A percentile compares a stretch with the other conserved stretches of the same genome.
These are phyloP conservation scores for Syngnathus acus DNA, from an alignment of 2,797 vertebrate genomes.

Conservation along the genomic window DNA sequence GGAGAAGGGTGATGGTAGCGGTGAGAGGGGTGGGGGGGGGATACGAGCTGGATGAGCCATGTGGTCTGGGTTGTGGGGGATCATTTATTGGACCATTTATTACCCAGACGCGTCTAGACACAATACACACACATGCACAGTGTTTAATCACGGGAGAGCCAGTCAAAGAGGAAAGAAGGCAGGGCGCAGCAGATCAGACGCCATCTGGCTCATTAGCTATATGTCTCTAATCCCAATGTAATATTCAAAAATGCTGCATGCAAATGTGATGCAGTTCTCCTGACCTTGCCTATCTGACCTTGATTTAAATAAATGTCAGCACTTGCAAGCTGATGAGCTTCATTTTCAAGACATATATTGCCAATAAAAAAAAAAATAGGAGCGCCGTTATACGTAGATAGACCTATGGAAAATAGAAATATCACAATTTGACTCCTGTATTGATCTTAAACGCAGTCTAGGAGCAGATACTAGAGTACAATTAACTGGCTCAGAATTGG, in stretches of 20 bases:
- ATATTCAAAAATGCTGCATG: conserved; percentile 1
- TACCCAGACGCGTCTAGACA: conserved; percentile 4
- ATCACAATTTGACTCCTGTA: not conserved
- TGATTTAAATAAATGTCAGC: not conserved
- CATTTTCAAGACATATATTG: not conserved
- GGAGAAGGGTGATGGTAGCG: not conserved
- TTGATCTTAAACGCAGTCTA: not conserved
- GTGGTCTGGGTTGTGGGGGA: conserved; percentile 5
- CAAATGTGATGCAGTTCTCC: not conserved
- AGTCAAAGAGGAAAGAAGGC: not conserved
- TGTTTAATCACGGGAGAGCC: conserved; percentile 4
- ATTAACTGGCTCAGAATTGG: not conserved
- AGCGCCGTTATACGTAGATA: not conserved
- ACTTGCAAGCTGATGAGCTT: not conserved
- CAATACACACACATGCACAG: conserved; percentile 3
- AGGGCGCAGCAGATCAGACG: conserved; percentile 6
- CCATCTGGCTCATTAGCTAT: conserved; percentile 11
- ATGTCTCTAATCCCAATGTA: conserved; percentile 6
- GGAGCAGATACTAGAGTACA: not conserved
- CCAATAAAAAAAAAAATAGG: not conserved
- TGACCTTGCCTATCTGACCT: not conserved
- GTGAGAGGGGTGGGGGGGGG: not conserved
- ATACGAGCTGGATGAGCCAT: conserved; percentile 4
- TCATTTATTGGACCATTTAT: conserved; percentile 12
- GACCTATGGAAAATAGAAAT: not conserved